These are phyloP conservation scores for Gambusia affinis DNA, from an alignment of 2,113 vertebrate genomes.

Conservation along the genomic window DNA sequence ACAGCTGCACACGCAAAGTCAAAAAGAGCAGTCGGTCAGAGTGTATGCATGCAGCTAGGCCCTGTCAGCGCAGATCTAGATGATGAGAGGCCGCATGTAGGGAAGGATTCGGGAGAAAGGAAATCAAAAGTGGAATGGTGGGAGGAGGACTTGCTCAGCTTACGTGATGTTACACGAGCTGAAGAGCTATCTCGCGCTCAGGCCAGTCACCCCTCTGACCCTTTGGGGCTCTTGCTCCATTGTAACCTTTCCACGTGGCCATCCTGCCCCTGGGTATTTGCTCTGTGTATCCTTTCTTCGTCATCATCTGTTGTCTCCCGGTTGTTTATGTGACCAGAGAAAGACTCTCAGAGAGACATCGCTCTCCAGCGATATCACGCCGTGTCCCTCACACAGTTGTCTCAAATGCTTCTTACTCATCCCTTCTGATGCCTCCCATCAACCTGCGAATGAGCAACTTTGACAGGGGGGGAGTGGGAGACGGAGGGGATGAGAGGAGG, in stretches of 20 bases:
- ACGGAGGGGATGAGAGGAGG: constrained; percentile 37
- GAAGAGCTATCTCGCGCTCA: constrained; percentile 64
- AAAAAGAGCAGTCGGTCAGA: constrained; percentile 96
- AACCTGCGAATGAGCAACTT: constrained; percentile 69
- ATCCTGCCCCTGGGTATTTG: constrained; percentile 65
- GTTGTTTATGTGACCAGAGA: constrained; percentile 69
- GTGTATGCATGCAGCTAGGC: constrained; percentile 79
- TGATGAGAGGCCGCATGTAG: constrained; percentile 43
- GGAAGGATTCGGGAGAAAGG: constrained; percentile 40
- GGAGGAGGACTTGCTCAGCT: constrained; percentile 20
- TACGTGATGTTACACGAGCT: constrained; percentile 71
- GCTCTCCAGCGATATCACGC: constrained; percentile 56
- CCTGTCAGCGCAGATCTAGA: constrained; percentile 67
- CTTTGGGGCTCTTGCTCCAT: constrained; percentile 16
- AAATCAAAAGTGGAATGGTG: constrained; percentile 29
- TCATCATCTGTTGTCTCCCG: constrained; percentile 63
- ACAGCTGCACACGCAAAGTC: constrained; percentile 73
- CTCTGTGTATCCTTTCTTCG: constrained; percentile 63
- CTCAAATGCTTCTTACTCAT: constrained; percentile 73
- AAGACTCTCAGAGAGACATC: constrained; percentile 74
- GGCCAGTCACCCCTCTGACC: constrained; percentile 58
- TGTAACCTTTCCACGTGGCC: constrained; percentile 42
- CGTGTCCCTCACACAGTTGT: constrained; percentile 67
- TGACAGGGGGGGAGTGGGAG: constrained; percentile 67
- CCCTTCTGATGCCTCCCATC: constrained; percentile 70